Percentiles rank a stretch among this genome's conserved stretches.
Evolutionary conservation across 2,797 vertebrate species (phyloP).

Genomic region (Clarias pachynema): DNA sequence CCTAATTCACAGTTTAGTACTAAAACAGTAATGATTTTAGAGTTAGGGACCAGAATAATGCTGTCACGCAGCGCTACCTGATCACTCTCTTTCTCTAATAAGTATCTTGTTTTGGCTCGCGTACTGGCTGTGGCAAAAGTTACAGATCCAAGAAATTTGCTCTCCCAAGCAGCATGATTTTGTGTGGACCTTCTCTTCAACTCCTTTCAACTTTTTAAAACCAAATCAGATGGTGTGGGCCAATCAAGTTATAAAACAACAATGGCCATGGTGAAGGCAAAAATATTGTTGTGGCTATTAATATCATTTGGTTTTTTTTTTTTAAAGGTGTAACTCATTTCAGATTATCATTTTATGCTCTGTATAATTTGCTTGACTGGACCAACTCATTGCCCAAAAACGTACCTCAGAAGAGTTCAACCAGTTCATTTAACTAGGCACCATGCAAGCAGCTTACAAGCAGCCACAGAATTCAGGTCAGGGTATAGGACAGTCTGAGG

Average conservation of each 20-base stretch:
- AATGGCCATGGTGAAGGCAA: constrained; percentile 51
- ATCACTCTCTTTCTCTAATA: constrained; percentile 12
- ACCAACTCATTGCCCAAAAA: constrained; percentile 59
- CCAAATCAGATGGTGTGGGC: constrained; percentile 47
- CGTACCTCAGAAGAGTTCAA: constrained; percentile 62
- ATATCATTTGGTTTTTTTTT: constrained; percentile 58
- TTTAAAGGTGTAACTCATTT: constrained; percentile 47
- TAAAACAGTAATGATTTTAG: constrained; percentile 15
- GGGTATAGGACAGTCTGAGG: constrained; percentile 14
- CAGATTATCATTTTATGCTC: constrained; percentile 62
- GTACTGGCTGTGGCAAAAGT: constrained; percentile 18
- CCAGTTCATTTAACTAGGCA: constrained; percentile 46
- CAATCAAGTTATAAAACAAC: constrained; percentile 55
- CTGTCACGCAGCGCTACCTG: background rate
- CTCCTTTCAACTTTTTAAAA: constrained; percentile 40
- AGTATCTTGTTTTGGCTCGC: constrained; percentile 14
- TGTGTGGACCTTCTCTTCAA: constrained; percentile 25
- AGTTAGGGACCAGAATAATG: constrained; percentile 2
- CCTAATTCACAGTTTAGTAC: constrained; percentile 7
- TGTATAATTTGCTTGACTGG: constrained; percentile 57
- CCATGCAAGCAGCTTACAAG: constrained; percentile 32
- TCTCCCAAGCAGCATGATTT: constrained; percentile 21
- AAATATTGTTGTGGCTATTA: constrained; percentile 57
- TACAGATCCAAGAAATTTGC: constrained; percentile 27
- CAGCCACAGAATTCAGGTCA: constrained; percentile 41